These are phyloP conservation scores for Aviceda subcristata DNA, from an alignment of 2,113 vertebrate species.

Conservation along the genomic window DNA sequence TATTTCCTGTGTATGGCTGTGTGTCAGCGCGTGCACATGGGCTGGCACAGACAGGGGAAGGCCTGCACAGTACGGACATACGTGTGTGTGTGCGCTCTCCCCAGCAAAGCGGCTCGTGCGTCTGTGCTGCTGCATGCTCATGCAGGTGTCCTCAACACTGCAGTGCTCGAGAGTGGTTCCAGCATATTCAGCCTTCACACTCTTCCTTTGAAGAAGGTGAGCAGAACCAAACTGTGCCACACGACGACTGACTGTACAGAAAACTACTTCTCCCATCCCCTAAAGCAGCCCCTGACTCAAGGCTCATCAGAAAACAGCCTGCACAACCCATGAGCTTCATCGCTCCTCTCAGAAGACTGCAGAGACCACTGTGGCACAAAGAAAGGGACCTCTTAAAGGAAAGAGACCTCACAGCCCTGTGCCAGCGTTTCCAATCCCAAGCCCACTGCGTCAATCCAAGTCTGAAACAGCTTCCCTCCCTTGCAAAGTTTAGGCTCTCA, in stretches of 20 bases:
- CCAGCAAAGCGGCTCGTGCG: background rate
- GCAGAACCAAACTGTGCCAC: background rate
- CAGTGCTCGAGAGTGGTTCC: background rate
- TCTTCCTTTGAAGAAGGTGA: background rate
- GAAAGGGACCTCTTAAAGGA: background rate
- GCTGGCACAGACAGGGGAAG: background rate
- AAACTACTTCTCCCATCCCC: background rate
- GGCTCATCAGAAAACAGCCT: background rate
- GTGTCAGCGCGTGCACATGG: background rate
- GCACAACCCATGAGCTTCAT: background rate
- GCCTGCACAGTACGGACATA: background rate
- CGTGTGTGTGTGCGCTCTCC: background rate
- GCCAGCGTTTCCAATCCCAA: background rate
- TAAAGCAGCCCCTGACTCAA: background rate
- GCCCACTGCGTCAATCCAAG: background rate
- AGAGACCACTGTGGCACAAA: background rate
- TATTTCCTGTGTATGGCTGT: background rate
- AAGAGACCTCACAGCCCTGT: background rate
- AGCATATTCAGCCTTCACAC: background rate
- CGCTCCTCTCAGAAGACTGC: background rate
- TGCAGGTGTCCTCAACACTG: fast-evolving
- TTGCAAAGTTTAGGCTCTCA: constrained; percentile 3
- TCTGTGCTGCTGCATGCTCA: background rate
- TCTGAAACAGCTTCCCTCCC: background rate
- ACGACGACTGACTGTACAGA: background rate